Conservation (phyloP, 2,888 invertebrate genomes). For the Tipula helvola region DNA sequence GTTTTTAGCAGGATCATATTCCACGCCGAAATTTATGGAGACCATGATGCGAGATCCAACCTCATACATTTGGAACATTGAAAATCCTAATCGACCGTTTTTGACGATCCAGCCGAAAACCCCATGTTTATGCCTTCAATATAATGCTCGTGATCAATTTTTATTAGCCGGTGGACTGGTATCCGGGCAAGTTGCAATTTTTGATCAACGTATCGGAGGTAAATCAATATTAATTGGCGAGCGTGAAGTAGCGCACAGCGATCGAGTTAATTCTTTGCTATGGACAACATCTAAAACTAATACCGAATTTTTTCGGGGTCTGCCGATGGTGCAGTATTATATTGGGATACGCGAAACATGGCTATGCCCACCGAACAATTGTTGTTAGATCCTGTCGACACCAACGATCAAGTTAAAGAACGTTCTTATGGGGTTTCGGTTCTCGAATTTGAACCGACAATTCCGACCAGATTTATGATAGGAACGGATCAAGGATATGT, state of each 20-base stretch:
- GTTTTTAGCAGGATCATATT: conserved; percentile 69
- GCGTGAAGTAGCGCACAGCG: conserved; percentile 71
- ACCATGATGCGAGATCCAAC: conserved; percentile 47
- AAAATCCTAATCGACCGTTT: conserved; percentile 78
- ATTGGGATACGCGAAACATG: conserved; percentile 68
- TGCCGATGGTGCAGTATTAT: conserved; percentile 80
- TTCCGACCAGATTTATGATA: conserved; percentile 72
- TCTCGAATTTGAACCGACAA: conserved; percentile 71
- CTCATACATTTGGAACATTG: conserved; percentile 89
- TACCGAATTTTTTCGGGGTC: conserved; percentile 86
- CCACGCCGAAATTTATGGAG: conserved; percentile 64
- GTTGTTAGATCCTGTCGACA: conserved; percentile 50
- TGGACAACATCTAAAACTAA: conserved; percentile 94
- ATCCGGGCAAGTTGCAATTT: conserved; percentile 68
- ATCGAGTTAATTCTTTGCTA: conserved; percentile 74
- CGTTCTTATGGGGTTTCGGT: conserved; percentile 60
- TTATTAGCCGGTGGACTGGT: conserved; percentile 62
- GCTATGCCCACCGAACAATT: conserved; percentile 58
- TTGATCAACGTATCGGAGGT: conserved; percentile 78
- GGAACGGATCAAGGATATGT: conserved; percentile 56
- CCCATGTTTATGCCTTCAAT: conserved; percentile 70
- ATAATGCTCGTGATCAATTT: conserved; percentile 77
- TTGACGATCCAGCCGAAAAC: conserved; percentile 62
- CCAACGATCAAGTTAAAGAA: conserved; percentile 49
- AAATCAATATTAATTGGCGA: conserved; percentile 66